Evolutionary conservation across 2,797 vertebrate genomes (phyloP), one percentile per base, ranked within the genome.

Genomic region (Poecilia velifera): DNA sequence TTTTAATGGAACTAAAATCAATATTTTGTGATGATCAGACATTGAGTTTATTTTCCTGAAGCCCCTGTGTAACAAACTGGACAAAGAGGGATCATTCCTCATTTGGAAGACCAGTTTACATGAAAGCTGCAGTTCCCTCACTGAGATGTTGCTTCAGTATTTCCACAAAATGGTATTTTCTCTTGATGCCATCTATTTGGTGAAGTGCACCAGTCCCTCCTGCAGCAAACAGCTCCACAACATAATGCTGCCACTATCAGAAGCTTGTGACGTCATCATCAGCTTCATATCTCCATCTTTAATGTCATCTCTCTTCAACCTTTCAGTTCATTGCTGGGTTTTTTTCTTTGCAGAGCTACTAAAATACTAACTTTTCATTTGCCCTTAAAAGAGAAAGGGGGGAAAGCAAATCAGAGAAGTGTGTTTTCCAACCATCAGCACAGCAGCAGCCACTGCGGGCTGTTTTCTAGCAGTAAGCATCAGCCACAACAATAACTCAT

Each of bases 381-480:
- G 45, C 71, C 72, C 51, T 81, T 84, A 25, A 39, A 1, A 53
- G 73, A 5, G 47, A 76, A 3, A 51, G 13, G 1, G 22, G 6
- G 49, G 51, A 51, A 39, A 59, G 6, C 7, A 59, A 75, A 66
- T 72, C 34, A 47, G 71, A 77, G 13, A 72, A 64, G 34, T 75
- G 66, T 39, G 39, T 82, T 78, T 36, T n/a, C 73, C 76, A 36
- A 55, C n/a, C 51, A 45, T 49, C 59, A 43, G 45, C 16, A 51
- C 41, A 28, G 25, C 28, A 16, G 68, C 68, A 71, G 2, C 68
- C 41, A 71, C 68, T 62, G 18, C 4, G 8, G 73, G 68, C 0
- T 45, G 6, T 86, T 82, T 77, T 46, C 78, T 41, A 62, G 51
- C 62, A 76, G 25, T 41, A n/a, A 25, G 12, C 20, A 53, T n/a